phyloP scores from a whole-genome alignment of 2,797 vertebrate species.

The Rachycentron canadum region DNA sequence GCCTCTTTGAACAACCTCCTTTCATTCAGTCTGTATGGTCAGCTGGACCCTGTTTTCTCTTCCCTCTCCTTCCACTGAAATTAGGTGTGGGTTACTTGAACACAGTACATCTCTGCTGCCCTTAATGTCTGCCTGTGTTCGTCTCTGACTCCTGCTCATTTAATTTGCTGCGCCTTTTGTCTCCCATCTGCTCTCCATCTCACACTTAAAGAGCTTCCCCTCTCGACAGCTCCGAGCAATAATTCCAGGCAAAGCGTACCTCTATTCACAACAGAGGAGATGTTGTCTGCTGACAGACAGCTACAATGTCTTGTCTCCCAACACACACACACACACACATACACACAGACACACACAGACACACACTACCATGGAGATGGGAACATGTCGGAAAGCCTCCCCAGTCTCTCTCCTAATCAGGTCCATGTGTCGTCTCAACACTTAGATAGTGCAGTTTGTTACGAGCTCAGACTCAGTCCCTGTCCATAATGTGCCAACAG shows the following conservation, averaged over 20 bases:
- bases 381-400: constrained; percentile 74
- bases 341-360: constrained; percentile 40
- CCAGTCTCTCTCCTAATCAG: constrained; percentile 77
- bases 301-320: constrained; percentile 39
- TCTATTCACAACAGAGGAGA: constrained; percentile 62
- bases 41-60: constrained; percentile 51
- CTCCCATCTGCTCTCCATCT: constrained; percentile 68
- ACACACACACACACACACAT: constrained; percentile 35
- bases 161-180: constrained; percentile 63
- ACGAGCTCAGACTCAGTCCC: constrained; percentile 52
- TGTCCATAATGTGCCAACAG: constrained; percentile 34
- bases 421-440: constrained; percentile 81
- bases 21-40: constrained; percentile 34
- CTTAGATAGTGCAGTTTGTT: constrained; percentile 64
- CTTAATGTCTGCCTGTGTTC: constrained; percentile 50
- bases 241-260: constrained; percentile 52
- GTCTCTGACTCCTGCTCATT: constrained; percentile 56
- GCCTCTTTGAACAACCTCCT: constrained; percentile 15
- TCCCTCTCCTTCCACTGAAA: constrained; percentile 42
- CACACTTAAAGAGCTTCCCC: constrained; percentile 52
- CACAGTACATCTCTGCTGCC: constrained; percentile 44
- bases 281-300: constrained; percentile 57
- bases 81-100: constrained; percentile 52
- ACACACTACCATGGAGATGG: constrained; percentile 75
- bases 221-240: constrained; percentile 60